Evolutionary conservation across 2,888 invertebrate genomes (phyloP).

Genomic region (Brachypalpus laphriformis): DNA sequence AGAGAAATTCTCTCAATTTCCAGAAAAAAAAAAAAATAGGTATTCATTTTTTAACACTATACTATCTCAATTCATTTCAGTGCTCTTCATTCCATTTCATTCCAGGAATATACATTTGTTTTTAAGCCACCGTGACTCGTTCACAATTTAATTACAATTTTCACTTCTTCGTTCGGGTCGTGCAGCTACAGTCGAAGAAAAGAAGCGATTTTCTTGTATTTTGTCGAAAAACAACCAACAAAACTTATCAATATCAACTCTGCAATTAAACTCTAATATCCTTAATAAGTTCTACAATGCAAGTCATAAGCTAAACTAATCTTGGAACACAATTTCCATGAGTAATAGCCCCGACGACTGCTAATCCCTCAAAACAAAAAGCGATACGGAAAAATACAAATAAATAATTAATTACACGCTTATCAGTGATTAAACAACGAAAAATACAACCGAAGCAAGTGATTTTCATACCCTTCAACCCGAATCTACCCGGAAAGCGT

Average conservation of each 20-base stretch:
- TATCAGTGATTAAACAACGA: constrained; percentile 47
- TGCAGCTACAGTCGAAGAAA: background rate
- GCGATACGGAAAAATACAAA: constrained; percentile 15
- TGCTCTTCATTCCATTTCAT: constrained; percentile 7
- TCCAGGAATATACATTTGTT: constrained; percentile 58
- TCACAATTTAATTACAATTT: constrained; percentile 57
- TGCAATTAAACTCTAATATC: background rate
- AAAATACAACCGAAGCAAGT: constrained; percentile 17
- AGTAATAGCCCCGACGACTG: constrained; percentile 39
- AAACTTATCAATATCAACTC: constrained; percentile 1
- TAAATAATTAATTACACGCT: constrained; percentile 16
- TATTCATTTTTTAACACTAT: no score
- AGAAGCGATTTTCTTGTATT: constrained; percentile 25
- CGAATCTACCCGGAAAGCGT: background rate
- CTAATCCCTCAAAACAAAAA: constrained; percentile 21
- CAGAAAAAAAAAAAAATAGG: no score
- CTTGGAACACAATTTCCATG: constrained; percentile 36
- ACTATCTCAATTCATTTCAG: no score
- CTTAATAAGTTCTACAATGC: constrained; percentile 31
- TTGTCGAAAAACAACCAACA: background rate
- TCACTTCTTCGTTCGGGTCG: constrained; percentile 38
- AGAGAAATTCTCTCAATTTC: no score
- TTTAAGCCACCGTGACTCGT: constrained; percentile 47
- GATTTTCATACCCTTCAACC: constrained; percentile 24
- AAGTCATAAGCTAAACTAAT: constrained; percentile 31